Conservation (phyloP, 2,113 vertebrate genomes). For the Neogobius melanostomus region DNA sequence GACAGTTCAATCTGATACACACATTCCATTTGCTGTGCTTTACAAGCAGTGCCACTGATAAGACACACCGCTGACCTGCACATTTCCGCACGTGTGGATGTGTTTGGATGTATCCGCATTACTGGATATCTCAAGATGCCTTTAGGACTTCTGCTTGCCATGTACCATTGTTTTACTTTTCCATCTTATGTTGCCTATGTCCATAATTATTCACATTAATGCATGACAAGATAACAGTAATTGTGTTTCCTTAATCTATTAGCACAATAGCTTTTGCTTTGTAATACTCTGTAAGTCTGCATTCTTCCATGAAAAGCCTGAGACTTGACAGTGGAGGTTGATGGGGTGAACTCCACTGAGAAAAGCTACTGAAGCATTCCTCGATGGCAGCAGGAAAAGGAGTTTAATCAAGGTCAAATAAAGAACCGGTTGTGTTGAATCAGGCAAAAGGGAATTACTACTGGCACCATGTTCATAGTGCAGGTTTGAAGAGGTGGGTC, state of each 20-base stretch:
- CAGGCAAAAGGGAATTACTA: constrained; percentile 24
- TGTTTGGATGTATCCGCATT: constrained; percentile 1
- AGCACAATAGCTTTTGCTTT: not conserved
- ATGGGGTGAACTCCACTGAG: constrained; percentile 46
- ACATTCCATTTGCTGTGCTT: constrained; percentile 64
- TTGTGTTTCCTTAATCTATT: not conserved
- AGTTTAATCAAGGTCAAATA: constrained; percentile 57
- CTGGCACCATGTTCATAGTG: constrained; percentile 10
- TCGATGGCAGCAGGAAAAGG: constrained; percentile 11
- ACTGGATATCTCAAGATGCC: constrained; percentile 39
- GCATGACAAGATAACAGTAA: constrained; percentile 10
- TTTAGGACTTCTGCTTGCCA: constrained; percentile 47
- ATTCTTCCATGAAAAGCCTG: constrained; percentile 33
- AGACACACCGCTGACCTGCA: constrained; percentile 39
- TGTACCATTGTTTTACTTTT: constrained; percentile 46
- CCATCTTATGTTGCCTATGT: constrained; percentile 48
- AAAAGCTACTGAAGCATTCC: constrained; percentile 44
- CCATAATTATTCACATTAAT: not conserved
- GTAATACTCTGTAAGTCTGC: constrained; percentile 27
- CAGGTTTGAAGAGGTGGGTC: constrained; percentile 28
- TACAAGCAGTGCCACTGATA: constrained; percentile 57
- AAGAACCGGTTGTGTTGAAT: constrained; percentile 43
- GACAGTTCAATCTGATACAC: constrained; percentile 72
- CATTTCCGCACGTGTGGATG: constrained; percentile 22
- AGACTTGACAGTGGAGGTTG: constrained; percentile 57